A percentile compares a stretch with the other conserved stretches of the same genome.
phyloP scores from a whole-genome alignment of 2,888 invertebrate species.

The Belgica antarctica region DNA sequence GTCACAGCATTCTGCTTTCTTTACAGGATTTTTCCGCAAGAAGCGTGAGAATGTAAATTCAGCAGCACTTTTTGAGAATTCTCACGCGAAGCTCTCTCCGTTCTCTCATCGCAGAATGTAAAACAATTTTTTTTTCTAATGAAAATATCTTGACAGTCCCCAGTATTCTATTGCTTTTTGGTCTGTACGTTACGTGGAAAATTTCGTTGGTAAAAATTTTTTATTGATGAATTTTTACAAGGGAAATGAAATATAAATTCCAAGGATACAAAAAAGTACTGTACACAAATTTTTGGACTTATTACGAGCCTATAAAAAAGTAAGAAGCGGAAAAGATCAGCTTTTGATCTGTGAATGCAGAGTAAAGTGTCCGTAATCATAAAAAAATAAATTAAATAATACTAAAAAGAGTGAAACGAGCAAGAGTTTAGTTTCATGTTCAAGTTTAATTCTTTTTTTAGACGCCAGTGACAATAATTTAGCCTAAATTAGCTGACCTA shows the following conservation, averaged over 20 bases:
- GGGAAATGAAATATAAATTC: slow-evolving; percentile 41
- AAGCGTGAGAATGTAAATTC: slow-evolving; percentile 18
- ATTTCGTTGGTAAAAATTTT: slow-evolving; percentile 41
- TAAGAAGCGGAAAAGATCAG: slow-evolving; percentile 5
- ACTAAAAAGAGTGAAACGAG: slow-evolving; percentile 16
- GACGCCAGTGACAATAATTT: slow-evolving; percentile 11
- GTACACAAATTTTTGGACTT: background rate
- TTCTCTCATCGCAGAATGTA: slow-evolving; percentile 35
- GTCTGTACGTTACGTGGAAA: slow-evolving; percentile 38
- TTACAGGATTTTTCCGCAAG: background rate
- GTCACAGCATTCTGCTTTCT: slow-evolving; percentile 11
- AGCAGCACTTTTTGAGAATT: background rate
- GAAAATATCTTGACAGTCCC: slow-evolving; percentile 41
- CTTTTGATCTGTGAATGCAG: background rate
- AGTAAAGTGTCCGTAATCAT: slow-evolving; percentile 15
- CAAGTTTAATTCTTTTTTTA: background rate
- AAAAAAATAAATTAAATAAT: slow-evolving; percentile 29
- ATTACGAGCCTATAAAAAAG: slow-evolving; percentile 9
- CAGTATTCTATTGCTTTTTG: slow-evolving; percentile 33
- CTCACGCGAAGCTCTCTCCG: slow-evolving; percentile 12
- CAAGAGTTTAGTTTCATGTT: slow-evolving; percentile 21
- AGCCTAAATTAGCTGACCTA: background rate
- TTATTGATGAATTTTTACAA: slow-evolving; percentile 44
- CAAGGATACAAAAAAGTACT: slow-evolving; percentile 36
- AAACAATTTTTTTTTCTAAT: slow-evolving; percentile 41